Conservation (phyloP, 2,113 vertebrate genomes). For the Corythaixoides concolor region DNA sequence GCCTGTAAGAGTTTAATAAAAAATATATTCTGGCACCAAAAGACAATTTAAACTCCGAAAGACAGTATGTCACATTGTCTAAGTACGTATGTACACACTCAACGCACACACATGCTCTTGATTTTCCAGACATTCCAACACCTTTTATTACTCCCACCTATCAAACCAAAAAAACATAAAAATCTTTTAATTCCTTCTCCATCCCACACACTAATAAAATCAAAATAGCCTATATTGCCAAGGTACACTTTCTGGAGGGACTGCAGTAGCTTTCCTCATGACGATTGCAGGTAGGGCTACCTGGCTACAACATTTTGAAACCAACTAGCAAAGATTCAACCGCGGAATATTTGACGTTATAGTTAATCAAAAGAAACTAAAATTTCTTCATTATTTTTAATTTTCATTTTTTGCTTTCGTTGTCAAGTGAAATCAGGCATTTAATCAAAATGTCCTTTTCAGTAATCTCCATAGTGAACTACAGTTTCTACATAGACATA, state of each 20-base stretch:
- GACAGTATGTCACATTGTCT: neutral
- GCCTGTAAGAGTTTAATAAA: neutral
- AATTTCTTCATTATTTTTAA: neutral
- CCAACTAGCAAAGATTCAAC: neutral
- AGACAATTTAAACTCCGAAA: neutral
- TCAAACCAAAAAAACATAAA: neutral
- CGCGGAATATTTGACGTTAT: neutral
- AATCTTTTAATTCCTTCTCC: neutral
- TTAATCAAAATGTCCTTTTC: neutral
- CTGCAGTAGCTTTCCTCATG: neutral
- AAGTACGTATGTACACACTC: neutral
- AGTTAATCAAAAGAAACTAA: neutral
- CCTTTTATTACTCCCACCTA: neutral
- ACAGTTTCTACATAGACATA: neutral
- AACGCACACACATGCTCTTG: too few species aligned
- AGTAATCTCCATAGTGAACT: neutral
- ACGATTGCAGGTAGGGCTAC: neutral
- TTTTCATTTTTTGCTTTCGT: neutral
- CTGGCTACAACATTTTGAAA: neutral
- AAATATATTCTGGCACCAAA: neutral
- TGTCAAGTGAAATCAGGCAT: neutral
- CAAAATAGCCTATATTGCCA: neutral
- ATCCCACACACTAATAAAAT: neutral
- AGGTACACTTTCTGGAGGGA: fast-evolving
- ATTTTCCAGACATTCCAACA: neutral